A percentile compares a stretch with the other conserved stretches of the same genome.
phyloP scores from a whole-genome alignment of 1,140 invertebrate genomes.

The Chironomus tepperi region DNA sequence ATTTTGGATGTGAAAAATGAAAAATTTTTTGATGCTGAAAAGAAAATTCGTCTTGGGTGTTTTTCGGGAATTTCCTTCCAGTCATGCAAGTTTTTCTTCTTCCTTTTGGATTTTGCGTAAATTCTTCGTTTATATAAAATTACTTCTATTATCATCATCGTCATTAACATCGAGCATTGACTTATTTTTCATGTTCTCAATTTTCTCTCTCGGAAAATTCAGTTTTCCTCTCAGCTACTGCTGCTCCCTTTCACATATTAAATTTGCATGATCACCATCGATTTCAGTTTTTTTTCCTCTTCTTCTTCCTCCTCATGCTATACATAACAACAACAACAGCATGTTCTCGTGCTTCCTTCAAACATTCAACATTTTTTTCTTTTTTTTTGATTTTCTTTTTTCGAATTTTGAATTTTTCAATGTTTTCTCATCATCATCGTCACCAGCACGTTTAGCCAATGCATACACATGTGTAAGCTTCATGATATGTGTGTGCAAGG shows the following conservation, averaged over 20 bases:
- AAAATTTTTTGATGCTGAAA: neutral
- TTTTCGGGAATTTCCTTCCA: neutral
- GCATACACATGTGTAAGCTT: too few relatives aligned
- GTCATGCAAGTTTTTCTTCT: neutral
- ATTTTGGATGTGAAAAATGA: neutral
- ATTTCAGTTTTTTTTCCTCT: neutral
- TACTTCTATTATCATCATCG: neutral
- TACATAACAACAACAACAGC: too few relatives aligned
- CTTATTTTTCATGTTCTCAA: neutral
- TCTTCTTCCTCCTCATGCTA: too few relatives aligned
- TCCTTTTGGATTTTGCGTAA: slow-evolving; percentile 2
- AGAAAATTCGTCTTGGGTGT: neutral
- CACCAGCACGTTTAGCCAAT: too few relatives aligned
- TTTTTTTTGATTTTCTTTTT: too few relatives aligned
- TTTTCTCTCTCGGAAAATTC: neutral
- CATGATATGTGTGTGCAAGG: too few relatives aligned
- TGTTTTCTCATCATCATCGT: too few relatives aligned
- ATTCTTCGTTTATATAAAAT: neutral
- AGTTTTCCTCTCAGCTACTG: neutral
- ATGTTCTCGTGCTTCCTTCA: neutral
- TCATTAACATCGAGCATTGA: neutral
- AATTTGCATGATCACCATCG: slow-evolving; percentile 12
- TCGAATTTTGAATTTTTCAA: too few relatives aligned
- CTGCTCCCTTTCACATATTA: slow-evolving; percentile 12
- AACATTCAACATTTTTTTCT: neutral